These are phyloP conservation scores for Halichoeres trimaculatus DNA, from an alignment of 2,113 vertebrate species.

Conservation along the genomic window DNA sequence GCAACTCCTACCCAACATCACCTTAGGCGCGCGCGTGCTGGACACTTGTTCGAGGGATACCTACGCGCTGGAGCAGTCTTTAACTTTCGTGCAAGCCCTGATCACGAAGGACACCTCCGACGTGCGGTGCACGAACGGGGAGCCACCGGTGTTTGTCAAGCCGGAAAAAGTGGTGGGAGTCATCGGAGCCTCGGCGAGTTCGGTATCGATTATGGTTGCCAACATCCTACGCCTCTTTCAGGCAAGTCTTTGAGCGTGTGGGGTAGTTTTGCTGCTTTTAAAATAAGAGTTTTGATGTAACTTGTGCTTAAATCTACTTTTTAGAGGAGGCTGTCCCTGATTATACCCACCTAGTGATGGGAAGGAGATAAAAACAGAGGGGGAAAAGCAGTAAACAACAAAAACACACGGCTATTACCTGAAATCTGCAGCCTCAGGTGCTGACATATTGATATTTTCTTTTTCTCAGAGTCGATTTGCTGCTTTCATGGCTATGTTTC, in stretches of 20 bases:
- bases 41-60: slow-evolving; percentile 98
- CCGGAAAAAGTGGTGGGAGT: slow-evolving; percentile 98
- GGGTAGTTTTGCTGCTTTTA: slow-evolving; percentile 20
- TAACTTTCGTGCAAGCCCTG: slow-evolving; percentile 98
- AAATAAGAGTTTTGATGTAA: background rate
- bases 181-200: slow-evolving; percentile 95
- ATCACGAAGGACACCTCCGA: slow-evolving; percentile 99
- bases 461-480: too few relatives aligned
- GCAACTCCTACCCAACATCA: slow-evolving; percentile 94
- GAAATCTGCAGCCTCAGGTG: background rate
- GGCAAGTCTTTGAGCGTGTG: slow-evolving; percentile 83
- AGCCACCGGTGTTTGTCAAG: slow-evolving; percentile 95
- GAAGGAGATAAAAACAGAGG: slow-evolving; percentile 1
- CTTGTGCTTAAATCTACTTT: slow-evolving; percentile 1
- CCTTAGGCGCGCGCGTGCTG: slow-evolving; percentile 93
- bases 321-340: slow-evolving; percentile 9
- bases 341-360: background rate
- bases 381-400: slow-evolving; percentile 1
- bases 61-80: slow-evolving; percentile 96
- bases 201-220: slow-evolving; percentile 98
- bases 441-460: background rate
- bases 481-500: background rate
- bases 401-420: background rate
- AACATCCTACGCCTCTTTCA: slow-evolving; percentile 99
- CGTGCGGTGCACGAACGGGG: slow-evolving; percentile 97